Evolutionary conservation across 1,140 invertebrate species (phyloP), one percentile per base, ranked within the genome.

Genomic region (Oryctes rhinoceros): DNA sequence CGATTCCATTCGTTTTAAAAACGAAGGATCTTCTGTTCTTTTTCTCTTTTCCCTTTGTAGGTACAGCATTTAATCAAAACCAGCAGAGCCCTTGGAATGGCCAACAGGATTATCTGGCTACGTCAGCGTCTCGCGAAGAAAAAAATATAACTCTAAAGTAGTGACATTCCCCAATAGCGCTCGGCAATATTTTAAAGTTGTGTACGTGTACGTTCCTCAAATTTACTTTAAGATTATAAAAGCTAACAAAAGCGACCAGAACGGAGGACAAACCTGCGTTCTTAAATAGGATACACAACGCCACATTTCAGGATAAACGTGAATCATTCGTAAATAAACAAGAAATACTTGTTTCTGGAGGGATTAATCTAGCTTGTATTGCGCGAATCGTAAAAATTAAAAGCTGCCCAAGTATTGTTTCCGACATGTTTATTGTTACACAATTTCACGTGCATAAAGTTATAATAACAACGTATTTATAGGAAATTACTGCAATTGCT

Each of bases 221-320:
- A 59, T 59, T 59, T 59, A 59, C 53, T 59, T 59, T 59, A 15
- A 59, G 53, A 59, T 59, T 59, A 59, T 59, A 59, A 59, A 59
- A 59, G 53, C 53, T 18, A 18, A 59, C 53, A n/a, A 59, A 59
- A 59, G 53, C 53, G 18, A 18, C 53, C 0, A 15, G 53, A 59
- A 18, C 18, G 6, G 13, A 59, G 53, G 53, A 6, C 53, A 18
- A 44, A 13, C 53, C 15, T 59, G n/a, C 53, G n/a, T 59, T 18
- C 53, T 59, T 59, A 59, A 59, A 59, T 59, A 59, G 53, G 53
- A 59, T 59, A 18, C 53, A 59, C 53, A 18, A 6, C 53, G 53
- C 53, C 3, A 59, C 53, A 59, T 59, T 59, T 59, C 53, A 59
- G 53, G 53, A 59, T 59, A 59, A 59, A 18, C 53, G 53, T 15